Conservation (phyloP, 2,888 invertebrate species). For the Holacanthella duospinosa region DNA sequence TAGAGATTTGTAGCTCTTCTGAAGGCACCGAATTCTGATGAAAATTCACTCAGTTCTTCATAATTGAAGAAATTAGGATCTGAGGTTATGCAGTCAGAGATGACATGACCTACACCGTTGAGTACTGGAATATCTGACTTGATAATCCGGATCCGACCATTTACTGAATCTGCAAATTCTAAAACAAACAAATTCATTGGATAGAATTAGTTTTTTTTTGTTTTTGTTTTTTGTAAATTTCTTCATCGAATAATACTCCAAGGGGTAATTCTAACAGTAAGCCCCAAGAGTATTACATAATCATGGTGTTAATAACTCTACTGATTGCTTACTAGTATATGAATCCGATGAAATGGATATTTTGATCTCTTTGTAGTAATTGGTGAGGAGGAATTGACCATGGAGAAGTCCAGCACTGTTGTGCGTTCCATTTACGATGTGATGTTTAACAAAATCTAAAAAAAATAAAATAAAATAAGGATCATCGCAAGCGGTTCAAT, state of each 20-base stretch:
- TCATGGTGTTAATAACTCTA: not conserved
- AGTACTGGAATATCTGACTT: slow-evolving; percentile 39
- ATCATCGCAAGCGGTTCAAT: not conserved
- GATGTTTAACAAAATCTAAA: slow-evolving; percentile 39
- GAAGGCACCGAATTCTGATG: slow-evolving; percentile 28
- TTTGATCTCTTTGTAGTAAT: slow-evolving; percentile 39
- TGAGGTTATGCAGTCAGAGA: slow-evolving; percentile 35
- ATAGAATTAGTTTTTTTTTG: too few species aligned
- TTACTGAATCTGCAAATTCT: slow-evolving; percentile 37
- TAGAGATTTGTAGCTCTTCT: slow-evolving; percentile 17
- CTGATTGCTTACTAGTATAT: slow-evolving; percentile 39
- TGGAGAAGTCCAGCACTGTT: slow-evolving; percentile 40
- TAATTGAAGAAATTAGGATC: slow-evolving; percentile 25
- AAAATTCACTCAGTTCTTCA: slow-evolving; percentile 29
- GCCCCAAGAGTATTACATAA: not conserved
- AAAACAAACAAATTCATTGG: not conserved
- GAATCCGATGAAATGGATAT: slow-evolving; percentile 38
- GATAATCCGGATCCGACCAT: slow-evolving; percentile 36
- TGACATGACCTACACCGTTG: slow-evolving; percentile 42
- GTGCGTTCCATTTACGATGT: slow-evolving; percentile 40
- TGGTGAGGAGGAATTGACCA: slow-evolving; percentile 39
- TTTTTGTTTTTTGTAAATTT: not conserved
- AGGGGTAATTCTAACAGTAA: not conserved
- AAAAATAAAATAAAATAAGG: not conserved
- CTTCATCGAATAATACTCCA: not conserved